phyloP scores from a whole-genome alignment of 2,888 invertebrate species.

The Pherbina coryleti region DNA sequence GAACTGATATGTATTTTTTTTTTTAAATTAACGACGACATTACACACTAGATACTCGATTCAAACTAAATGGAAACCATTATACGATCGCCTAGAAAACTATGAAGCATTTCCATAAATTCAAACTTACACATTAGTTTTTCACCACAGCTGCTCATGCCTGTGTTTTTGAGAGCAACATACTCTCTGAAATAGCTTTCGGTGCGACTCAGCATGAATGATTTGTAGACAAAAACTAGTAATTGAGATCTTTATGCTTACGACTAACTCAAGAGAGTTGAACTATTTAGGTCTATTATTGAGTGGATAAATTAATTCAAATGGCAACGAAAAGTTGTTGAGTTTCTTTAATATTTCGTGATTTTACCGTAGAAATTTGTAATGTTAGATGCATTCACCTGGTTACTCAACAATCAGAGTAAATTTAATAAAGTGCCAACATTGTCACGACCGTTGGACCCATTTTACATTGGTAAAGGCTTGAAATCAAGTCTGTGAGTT shows the following conservation, averaged over 20 bases:
- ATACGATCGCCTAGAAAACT: slow-evolving; percentile 39
- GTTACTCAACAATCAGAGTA: too few species aligned
- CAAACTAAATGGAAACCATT: slow-evolving; percentile 42
- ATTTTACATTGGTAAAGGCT: too few species aligned
- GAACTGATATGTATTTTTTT: background rate
- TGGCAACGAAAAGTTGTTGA: background rate
- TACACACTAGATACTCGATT: slow-evolving; percentile 1
- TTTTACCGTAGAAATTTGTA: too few species aligned
- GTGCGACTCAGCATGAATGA: background rate
- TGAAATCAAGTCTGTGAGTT: too few species aligned
- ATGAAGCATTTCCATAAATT: slow-evolving; percentile 34
- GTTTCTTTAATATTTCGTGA: too few species aligned
- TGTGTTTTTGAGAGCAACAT: slow-evolving; percentile 36
- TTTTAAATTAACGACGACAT: background rate
- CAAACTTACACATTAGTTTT: slow-evolving; percentile 46
- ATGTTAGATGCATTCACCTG: too few species aligned
- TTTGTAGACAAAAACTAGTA: slow-evolving; percentile 37
- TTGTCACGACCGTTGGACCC: too few species aligned
- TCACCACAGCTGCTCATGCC: slow-evolving; percentile 41
- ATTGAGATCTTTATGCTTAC: background rate
- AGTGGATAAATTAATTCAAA: background rate
- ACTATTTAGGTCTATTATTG: slow-evolving; percentile 11
- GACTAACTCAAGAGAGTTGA: slow-evolving; percentile 26
- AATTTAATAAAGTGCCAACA: too few species aligned
- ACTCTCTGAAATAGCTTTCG: background rate